Evolutionary conservation across 2,888 invertebrate genomes (phyloP), one percentile per base, ranked within the genome.

Genomic region (Drosophila quinaria): DNA sequence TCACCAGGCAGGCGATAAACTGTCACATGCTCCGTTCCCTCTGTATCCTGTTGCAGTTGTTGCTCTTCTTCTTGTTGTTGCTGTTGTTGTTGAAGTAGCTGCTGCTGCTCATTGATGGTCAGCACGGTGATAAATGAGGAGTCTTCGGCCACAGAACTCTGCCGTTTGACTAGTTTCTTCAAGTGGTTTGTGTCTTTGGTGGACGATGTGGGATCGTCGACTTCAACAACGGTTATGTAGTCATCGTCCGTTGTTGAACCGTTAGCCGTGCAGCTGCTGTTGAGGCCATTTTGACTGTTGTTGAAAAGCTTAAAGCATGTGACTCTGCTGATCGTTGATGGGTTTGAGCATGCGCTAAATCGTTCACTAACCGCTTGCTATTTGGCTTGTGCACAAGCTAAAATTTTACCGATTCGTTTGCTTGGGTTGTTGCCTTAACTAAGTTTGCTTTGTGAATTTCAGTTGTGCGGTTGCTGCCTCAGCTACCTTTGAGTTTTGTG

Each of bases 1-100:
- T 98, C 98, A 0, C 98, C 98, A 0, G 97, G 97, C 59, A 98
- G 94, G 76, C 98, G 94, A 82, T 96, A 96, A 55, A 98, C 96
- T 59, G 95, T 94, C 39, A 98, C 96, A 90, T 96, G 95, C 83
- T 97, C 96, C 10, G 94, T 93, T 76, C 95, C 93, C 74, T 85
- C 79, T 2, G 51, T 93, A 5, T 59, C 42, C 0, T 17, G 13
- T 10, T 51, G 19, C 19, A 39, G 11, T 5, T 54, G n/a, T 4
- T 55, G 51, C 25, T 64, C 54, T 25, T 74, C 49, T 3, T 77
- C 42, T 13, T 44, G 15, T 13, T 46, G 15, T 13, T 50, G 52
- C 39, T 71, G 65, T 11, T 78, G 47, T 3, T 80, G 74, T 35
- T 87, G 80, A 44, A 78, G 54, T 35, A 74, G 54, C 64, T 70